These are phyloP conservation scores for Zaprionus lachaisei DNA, from an alignment of 1,140 invertebrate genomes.

Conservation along the genomic window DNA sequence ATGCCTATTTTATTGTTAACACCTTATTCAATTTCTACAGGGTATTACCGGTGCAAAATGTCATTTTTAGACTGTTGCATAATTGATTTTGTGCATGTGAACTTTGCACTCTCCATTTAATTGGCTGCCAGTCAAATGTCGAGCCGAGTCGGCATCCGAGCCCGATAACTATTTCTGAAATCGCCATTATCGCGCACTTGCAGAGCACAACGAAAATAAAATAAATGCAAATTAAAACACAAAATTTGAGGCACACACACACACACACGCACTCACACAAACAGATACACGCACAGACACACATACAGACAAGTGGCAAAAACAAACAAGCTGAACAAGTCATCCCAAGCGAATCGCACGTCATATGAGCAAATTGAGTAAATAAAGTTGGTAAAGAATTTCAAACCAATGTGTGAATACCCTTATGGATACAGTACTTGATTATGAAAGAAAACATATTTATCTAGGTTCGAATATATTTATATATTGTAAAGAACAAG, in stretches of 20 bases:
- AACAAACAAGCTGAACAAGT: slow-evolving; percentile 12
- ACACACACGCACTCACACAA: background rate
- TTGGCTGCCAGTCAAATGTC: slow-evolving; percentile 70
- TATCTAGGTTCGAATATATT: background rate
- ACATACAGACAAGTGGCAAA: slow-evolving; percentile 3
- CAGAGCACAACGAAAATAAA: slow-evolving; percentile 29
- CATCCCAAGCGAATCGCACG: slow-evolving; percentile 21
- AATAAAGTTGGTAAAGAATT: background rate
- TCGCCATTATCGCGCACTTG: slow-evolving; percentile 44
- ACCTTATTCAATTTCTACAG: background rate
- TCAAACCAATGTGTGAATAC: background rate
- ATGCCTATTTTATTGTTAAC: too few relatives aligned
- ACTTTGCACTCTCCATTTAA: slow-evolving; percentile 44
- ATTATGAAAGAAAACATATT: background rate
- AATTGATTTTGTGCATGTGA: slow-evolving; percentile 39
- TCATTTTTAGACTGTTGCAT: slow-evolving; percentile 33
- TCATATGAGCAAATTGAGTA: background rate
- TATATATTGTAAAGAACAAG: background rate
- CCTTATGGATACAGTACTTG: background rate
- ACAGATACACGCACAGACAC: background rate
- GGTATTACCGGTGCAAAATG: background rate
- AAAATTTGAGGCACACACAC: slow-evolving; percentile 19
- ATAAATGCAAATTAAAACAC: slow-evolving; percentile 40
- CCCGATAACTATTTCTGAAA: slow-evolving; percentile 15
- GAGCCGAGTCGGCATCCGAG: slow-evolving; percentile 24